Conservation (phyloP, 2,797 vertebrate species). For the Odontamblyopus rebecca region DNA sequence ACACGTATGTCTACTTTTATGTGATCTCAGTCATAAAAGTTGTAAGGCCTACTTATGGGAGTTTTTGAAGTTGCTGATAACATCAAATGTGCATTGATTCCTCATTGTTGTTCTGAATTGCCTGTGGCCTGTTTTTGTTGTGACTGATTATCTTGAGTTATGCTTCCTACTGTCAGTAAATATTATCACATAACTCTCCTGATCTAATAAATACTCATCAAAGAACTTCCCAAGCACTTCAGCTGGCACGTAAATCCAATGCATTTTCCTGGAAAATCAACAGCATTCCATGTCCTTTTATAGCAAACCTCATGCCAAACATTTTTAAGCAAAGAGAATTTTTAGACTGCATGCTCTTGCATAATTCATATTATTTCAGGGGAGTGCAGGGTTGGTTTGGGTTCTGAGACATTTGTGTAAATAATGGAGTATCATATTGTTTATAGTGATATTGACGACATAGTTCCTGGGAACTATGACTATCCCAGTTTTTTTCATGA, state of each 20-base stretch:
- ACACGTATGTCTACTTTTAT: too few relatives aligned
- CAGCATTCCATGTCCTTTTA: constrained; percentile 68
- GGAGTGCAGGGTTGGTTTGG: constrained; percentile 45
- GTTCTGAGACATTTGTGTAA: constrained; percentile 53
- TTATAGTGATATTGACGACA: constrained; percentile 8
- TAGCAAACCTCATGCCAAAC: constrained; percentile 43
- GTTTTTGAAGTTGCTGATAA: not conserved
- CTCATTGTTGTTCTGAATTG: constrained; percentile 12
- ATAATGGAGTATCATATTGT: constrained; percentile 11
- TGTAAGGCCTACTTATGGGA: not conserved
- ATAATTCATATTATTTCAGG: constrained; percentile 52
- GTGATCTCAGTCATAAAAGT: too few relatives aligned
- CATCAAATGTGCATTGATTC: not conserved
- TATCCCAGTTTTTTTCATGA: too few relatives aligned
- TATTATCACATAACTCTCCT: constrained; percentile 34
- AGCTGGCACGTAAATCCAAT: constrained; percentile 30
- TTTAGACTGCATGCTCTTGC: constrained; percentile 40
- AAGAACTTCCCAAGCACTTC: constrained; percentile 41
- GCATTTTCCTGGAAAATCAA: constrained; percentile 44
- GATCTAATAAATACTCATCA: constrained; percentile 47
- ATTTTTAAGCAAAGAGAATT: constrained; percentile 39
- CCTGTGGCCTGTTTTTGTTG: constrained; percentile 10
- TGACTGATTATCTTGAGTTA: constrained; percentile 24
- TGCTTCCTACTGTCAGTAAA: constrained; percentile 36
- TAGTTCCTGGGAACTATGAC: too few relatives aligned